A percentile compares a stretch with the other conserved stretches of the same genome.
Evolutionary conservation across 2,797 vertebrate genomes (phyloP).

Genomic region (Onychomys arenicola): DNA sequence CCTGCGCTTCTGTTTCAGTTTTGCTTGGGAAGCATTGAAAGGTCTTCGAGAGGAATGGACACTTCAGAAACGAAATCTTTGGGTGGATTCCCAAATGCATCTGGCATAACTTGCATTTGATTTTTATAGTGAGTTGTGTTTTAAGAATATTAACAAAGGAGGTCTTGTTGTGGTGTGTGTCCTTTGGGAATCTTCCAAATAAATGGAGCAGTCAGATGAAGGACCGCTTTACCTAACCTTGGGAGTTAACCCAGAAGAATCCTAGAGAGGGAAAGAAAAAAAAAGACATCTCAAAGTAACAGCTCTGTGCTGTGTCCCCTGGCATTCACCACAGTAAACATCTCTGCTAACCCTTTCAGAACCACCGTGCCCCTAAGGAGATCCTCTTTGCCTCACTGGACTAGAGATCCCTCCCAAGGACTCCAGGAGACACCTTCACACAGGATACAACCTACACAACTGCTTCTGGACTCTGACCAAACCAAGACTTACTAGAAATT

Average conservation of each 20-base stretch:
- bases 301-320: not conserved
- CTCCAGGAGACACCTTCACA: not conserved
- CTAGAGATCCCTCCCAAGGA: rapidly evolving
- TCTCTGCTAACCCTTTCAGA: not conserved
- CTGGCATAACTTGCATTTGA: not conserved
- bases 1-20: not conserved
- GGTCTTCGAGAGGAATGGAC: not conserved
- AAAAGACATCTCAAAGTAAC: not conserved
- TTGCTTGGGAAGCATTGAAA: not conserved
- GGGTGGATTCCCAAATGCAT: not conserved
- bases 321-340: not conserved
- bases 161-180: conserved; percentile 46
- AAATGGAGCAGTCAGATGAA: conserved; percentile 49
- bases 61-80: conserved; percentile 2
- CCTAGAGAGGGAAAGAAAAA: not conserved
- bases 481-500: not conserved
- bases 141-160: conserved; percentile 40
- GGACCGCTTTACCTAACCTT: not conserved
- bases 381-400: not conserved
- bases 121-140: conserved; percentile 46
- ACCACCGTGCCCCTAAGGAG: not conserved
- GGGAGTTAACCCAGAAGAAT: not conserved
- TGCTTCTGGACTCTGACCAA: not conserved
- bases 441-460: rapidly evolving
- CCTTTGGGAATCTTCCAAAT: conserved; percentile 54